phyloP scores from a whole-genome alignment of 2,113 vertebrate species.

The Urocolius indicus region DNA sequence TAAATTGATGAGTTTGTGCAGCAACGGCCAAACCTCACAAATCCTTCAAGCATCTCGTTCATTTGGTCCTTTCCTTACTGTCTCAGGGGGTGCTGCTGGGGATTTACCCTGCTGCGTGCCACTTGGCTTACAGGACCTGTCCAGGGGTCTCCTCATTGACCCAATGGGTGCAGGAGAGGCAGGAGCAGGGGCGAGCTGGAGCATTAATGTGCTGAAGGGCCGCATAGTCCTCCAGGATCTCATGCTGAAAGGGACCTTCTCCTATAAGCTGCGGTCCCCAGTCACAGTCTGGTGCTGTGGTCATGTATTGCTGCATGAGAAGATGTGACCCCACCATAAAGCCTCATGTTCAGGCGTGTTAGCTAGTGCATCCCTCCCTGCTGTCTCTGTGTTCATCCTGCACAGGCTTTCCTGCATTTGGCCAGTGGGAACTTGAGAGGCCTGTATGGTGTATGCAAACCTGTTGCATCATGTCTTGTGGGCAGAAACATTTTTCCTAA shows the following conservation, averaged over 20 bases:
- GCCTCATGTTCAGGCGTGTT: neutral
- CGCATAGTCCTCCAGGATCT: neutral
- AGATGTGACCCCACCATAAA: rapidly evolving
- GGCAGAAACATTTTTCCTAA: neutral
- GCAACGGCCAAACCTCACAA: neutral
- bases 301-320: neutral
- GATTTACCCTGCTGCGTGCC: rapidly evolving
- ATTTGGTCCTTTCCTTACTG: neutral
- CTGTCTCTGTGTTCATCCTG: neutral
- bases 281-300: rapidly evolving
- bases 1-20: constrained; percentile 20
- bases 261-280: neutral
- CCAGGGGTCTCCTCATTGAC: rapidly evolving
- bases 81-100: neutral
- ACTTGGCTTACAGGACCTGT: rapidly evolving
- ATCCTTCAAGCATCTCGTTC: neutral
- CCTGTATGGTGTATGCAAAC: neutral
- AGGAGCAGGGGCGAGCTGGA: neutral
- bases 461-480: neutral
- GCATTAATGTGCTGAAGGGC: neutral
- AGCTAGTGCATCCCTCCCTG: neutral
- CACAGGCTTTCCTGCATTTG: rapidly evolving
- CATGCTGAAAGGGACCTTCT: neutral
- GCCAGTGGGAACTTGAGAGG: neutral
- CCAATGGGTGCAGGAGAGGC: neutral